Evolutionary conservation across 92 coral and sea anemone genomes (phyloP), one percentile per base, ranked within the genome.

Genomic region (Epizoanthus illoricatus): DNA sequence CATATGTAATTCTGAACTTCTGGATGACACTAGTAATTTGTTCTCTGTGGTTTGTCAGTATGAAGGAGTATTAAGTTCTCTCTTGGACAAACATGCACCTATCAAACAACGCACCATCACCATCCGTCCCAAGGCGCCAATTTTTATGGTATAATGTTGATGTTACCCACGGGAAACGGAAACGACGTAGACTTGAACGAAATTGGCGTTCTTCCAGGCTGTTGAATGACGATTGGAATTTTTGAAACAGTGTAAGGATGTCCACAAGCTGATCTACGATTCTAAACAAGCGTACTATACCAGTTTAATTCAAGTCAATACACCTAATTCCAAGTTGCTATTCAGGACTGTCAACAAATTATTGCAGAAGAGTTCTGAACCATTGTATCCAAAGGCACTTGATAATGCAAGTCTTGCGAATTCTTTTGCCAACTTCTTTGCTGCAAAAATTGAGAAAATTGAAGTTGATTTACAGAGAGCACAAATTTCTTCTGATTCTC

Each of bases 41-140:
- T n/a, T 7, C 13, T 41, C 72, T 40, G 19, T 18, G 18, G 71
- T 61, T 33, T 5, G 7, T 2, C 9, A 79, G 39, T 76, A 76
- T 76, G 81, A 76, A 42, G 67, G 55, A 7, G 81, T 76, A 6
- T 76, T 76, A 57, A 9, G 45, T 20, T 76, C 67, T n/a, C 81
- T 76, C 13, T 21, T 56, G 4, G 33, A 28, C 33, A 28, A 28
- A 28, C 33, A 28, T 28, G 33, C 33, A 28, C 33, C 33, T 28
- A 28, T 79, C 2, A 79, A 79, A 36, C 83, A 59, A 19, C 81
- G 67, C 24, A 76, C 81, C 4, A 58, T 76, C 15, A 76, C 17
- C 81, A 76, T 55, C 60, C 68, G 83, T 47, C 83, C 83, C 9
- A 79, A 9, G 71, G 83, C 83, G 61, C 83, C 83, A n/a, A n/a